Base-by-base conservation (phyloP, 2,797 vertebrate species). In the Pyrocephalus nanus region DNA sequence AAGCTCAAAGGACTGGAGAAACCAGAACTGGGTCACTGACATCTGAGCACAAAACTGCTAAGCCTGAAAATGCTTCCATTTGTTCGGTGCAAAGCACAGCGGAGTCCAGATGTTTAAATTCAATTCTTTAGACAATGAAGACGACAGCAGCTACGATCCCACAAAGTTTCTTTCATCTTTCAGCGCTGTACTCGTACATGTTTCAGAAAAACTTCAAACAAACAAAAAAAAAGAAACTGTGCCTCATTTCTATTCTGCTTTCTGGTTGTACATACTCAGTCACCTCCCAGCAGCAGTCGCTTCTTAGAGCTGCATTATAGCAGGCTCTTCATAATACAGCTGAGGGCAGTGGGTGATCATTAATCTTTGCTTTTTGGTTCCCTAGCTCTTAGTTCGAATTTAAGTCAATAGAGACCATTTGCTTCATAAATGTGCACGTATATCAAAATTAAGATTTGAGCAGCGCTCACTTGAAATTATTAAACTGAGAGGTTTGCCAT, bases 21-120 rank as follows among this genome's bases (percentile, higher is more conserved):
- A 47, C 22, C 58, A 92, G 70, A 96, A 96, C 21, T 88, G 83
- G 94, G 91, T 93, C 93, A 92, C 45, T 1, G 6, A 90, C 73
- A 76, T 67, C 64, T 79, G 34, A 95, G 91, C 73, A 66, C 80
- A 64, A 50, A 93, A 70, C 53, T 71, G 67, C 60, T 40, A 73
- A 82, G 60, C 42, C 67, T 94, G 64, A 54, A 93, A 85, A 75
- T 0, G 14, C 30, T 88, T 60, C 90, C 55, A 23, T 74, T 93
- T 73, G 18, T 48, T 93, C 84, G 11, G 55, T 5, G 55, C 62
- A 73, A 58, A 88, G 93, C 93, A 88, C 91, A 90, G 91, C 6
- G 0, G 87, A 86, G 73, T 78, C 70, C 87, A 48, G 82, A 76
- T 76, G 73, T 62, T 89, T 42, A 62, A 95, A 90, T 92, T 84